Conservation (phyloP, 2,797 vertebrate genomes). For the Nyctibius grandis region DNA sequence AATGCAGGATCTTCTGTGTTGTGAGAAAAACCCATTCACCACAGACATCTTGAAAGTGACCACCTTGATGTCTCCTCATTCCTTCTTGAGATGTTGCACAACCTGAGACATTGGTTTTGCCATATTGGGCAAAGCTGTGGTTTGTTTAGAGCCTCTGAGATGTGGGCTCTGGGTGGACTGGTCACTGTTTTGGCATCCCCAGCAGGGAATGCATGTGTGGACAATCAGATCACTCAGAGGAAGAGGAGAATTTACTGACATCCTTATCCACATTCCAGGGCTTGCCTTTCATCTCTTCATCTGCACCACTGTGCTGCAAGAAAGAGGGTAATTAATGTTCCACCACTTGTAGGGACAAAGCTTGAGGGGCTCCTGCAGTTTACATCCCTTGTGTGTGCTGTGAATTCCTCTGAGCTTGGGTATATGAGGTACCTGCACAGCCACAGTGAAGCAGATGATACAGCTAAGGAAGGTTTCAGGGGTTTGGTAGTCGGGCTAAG, state of each 20-base stretch:
- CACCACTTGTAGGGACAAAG: background rate
- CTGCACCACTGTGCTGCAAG: background rate
- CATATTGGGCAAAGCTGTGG: constrained; percentile 27
- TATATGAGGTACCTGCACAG: background rate
- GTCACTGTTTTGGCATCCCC: constrained; percentile 47
- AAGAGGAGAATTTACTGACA: constrained; percentile 37
- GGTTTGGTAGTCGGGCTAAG: background rate
- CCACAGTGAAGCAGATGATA: background rate
- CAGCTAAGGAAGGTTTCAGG: background rate
- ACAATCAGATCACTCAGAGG: background rate
- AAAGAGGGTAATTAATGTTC: background rate
- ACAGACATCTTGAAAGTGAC: background rate
- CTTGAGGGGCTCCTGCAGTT: background rate
- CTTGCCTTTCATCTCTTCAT: constrained; percentile 18
- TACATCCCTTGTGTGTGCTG: background rate
- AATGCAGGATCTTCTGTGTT: background rate
- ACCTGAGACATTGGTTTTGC: background rate
- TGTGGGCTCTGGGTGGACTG: background rate
- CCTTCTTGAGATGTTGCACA: background rate
- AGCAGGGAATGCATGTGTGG: background rate
- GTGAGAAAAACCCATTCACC: background rate
- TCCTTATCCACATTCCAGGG: constrained; percentile 37
- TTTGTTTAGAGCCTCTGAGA: background rate
- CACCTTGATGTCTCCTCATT: background rate
- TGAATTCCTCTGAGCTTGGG: background rate